phyloP scores from a whole-genome alignment of 2,797 vertebrate species.

The Gallinago stenura region DNA sequence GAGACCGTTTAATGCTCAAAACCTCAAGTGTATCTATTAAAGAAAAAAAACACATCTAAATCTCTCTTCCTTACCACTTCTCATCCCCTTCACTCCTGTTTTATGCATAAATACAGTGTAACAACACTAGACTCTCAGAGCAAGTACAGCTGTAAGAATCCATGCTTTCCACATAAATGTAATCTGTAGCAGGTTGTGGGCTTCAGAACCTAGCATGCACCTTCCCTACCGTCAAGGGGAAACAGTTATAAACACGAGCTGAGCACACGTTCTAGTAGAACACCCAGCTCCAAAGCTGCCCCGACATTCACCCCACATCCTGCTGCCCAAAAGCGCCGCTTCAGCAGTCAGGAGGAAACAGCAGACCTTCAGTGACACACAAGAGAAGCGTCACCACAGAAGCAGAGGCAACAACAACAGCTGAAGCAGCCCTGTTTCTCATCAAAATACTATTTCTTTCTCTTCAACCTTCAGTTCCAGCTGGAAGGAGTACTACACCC shows the following conservation, averaged over 20 bases:
- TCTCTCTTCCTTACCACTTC: background rate
- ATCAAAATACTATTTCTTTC: background rate
- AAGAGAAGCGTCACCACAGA: background rate
- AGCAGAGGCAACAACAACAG: background rate
- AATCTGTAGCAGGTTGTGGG: too few relatives aligned
- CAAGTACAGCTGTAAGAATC: rapidly evolving
- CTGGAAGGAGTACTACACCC: background rate
- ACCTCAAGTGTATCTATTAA: background rate
- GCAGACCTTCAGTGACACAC: background rate
- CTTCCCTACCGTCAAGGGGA: background rate
- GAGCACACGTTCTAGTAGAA: rapidly evolving
- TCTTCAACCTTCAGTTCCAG: background rate
- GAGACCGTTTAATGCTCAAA: background rate
- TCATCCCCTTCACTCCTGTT: background rate
- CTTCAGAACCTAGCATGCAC: background rate
- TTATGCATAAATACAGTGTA: background rate
- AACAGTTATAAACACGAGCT: background rate
- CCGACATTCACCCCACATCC: rapidly evolving
- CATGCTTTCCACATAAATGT: background rate
- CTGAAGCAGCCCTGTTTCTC: background rate
- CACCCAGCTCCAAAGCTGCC: background rate
- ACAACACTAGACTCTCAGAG: rapidly evolving
- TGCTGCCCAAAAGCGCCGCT: background rate
- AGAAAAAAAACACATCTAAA: background rate
- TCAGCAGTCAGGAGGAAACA: background rate